Conservation (phyloP, 2,888 invertebrate species). For the Mactromeris polynyma region DNA sequence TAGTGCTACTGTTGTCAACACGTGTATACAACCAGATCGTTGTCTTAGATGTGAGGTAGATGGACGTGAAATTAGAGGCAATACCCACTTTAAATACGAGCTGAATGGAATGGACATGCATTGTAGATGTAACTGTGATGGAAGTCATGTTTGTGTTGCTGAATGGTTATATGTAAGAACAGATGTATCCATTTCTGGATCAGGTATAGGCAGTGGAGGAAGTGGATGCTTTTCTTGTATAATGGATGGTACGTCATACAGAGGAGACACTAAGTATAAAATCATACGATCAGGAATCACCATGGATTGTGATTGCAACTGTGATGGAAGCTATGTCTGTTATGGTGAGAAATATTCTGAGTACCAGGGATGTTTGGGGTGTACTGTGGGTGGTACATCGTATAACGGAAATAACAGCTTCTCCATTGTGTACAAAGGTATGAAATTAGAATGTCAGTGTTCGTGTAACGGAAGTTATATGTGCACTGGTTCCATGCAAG, state of each 20-base stretch:
- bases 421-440: conserved; percentile 50
- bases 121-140: conserved; percentile 74
- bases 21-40: conserved; percentile 53
- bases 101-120: conserved; percentile 57
- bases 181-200: conserved; percentile 57
- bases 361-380: conserved; percentile 50
- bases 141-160: conserved; percentile 57
- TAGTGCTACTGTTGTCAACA: conserved; percentile 51
- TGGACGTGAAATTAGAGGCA: conserved; percentile 66
- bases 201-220: conserved; percentile 60
- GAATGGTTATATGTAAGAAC: conserved; percentile 59
- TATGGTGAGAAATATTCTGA: conserved; percentile 46
- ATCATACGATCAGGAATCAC: conserved; percentile 48
- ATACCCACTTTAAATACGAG: conserved; percentile 72
- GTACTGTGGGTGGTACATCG: conserved; percentile 42
- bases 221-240: conserved; percentile 66
- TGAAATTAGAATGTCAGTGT: conserved; percentile 54
- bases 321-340: conserved; percentile 71
- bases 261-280: conserved; percentile 73
- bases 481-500: conserved; percentile 46
- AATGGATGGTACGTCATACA: conserved; percentile 65
- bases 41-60: conserved; percentile 75
- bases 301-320: conserved; percentile 71
- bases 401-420: conserved; percentile 55
- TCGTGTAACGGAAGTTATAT: conserved; percentile 58